A percentile compares a stretch with the other conserved stretches of the same genome.
Conservation (phyloP, 2,888 invertebrate species). For the Scaptomyza parva region DNA sequence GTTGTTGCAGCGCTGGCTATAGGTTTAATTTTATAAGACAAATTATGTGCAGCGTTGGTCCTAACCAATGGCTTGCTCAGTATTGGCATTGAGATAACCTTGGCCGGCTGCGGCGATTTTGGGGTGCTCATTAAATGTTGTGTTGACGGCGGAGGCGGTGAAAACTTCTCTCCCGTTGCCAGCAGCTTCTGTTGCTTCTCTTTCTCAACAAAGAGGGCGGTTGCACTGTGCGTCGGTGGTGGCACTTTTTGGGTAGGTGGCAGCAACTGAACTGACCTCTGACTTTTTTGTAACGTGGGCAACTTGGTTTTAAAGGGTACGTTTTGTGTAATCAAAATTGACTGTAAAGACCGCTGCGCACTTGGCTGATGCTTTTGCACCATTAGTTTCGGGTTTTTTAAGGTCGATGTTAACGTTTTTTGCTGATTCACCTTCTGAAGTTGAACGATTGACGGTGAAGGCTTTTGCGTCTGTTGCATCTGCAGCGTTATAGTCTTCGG, state of each 20-base stretch:
- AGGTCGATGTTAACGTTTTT: not conserved
- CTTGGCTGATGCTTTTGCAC: constrained; percentile 26
- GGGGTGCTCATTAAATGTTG: constrained; percentile 8
- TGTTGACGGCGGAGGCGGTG: constrained; percentile 18
- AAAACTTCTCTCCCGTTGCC: not conserved
- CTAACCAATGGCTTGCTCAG: constrained; percentile 19
- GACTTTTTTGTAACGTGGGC: constrained; percentile 43
- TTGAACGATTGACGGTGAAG: not conserved
- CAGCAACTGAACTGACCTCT: constrained; percentile 13
- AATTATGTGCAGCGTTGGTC: constrained; percentile 54
- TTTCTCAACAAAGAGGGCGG: constrained; percentile 16
- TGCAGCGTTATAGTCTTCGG: constrained; percentile 17
- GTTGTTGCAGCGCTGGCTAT: constrained; percentile 26
- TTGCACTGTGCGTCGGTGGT: constrained; percentile 31
- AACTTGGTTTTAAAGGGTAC: constrained; percentile 23
- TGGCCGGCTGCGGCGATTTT: constrained; percentile 30
- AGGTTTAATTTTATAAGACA: constrained; percentile 56
- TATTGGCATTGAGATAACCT: constrained; percentile 34
- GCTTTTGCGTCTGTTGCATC: constrained; percentile 1
- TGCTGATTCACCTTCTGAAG: constrained; percentile 22
- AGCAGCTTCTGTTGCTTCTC: constrained; percentile 14
- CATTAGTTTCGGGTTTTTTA: constrained; percentile 17
- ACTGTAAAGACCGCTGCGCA: constrained; percentile 2
- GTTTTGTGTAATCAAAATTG: constrained; percentile 22
- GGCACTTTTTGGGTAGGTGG: constrained; percentile 16